Evolutionary conservation across 2,113 vertebrate genomes (phyloP).

Genomic region (Ptilonorhynchus violaceus): DNA sequence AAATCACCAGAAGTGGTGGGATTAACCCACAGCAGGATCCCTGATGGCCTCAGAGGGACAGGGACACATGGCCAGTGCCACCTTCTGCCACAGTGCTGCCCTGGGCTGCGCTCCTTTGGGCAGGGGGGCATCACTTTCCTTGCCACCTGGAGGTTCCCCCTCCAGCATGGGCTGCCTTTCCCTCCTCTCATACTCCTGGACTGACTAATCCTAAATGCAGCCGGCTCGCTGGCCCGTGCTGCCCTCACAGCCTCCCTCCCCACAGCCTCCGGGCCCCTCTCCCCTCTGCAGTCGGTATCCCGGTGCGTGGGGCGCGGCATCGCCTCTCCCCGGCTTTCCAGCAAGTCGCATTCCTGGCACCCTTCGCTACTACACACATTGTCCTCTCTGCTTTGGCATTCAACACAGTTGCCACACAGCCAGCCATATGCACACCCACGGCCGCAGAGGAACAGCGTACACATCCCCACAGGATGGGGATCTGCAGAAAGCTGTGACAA

Average conservation of each 20-base stretch:
- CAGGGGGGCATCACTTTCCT: not conserved
- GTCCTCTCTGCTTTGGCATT: slow-evolving; percentile 49
- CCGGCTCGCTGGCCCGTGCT: rapidly evolving
- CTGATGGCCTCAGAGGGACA: not conserved
- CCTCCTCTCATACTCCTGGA: not conserved
- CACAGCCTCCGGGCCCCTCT: not conserved
- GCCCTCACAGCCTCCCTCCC: not conserved
- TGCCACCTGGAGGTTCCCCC: not conserved
- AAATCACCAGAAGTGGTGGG: rapidly evolving
- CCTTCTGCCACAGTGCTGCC: not conserved
- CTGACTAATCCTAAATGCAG: not conserved
- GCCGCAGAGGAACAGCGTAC: slow-evolving; percentile 28
- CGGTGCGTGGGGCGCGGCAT: not conserved
- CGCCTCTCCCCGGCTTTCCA: not conserved
- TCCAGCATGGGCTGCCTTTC: not conserved
- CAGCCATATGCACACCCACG: slow-evolving; percentile 57
- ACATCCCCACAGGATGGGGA: slow-evolving; percentile 18
- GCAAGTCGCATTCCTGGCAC: slow-evolving; percentile 19
- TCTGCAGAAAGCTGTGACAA: slow-evolving; percentile 33
- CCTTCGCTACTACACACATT: slow-evolving; percentile 36
- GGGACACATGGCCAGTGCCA: rapidly evolving
- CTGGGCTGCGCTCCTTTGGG: rapidly evolving
- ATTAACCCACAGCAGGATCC: not conserved
- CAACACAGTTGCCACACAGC: slow-evolving; percentile 24
- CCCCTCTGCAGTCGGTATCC: not conserved